phyloP scores from a whole-genome alignment of 1,140 invertebrate species.

The Trissolcus basalis region DNA sequence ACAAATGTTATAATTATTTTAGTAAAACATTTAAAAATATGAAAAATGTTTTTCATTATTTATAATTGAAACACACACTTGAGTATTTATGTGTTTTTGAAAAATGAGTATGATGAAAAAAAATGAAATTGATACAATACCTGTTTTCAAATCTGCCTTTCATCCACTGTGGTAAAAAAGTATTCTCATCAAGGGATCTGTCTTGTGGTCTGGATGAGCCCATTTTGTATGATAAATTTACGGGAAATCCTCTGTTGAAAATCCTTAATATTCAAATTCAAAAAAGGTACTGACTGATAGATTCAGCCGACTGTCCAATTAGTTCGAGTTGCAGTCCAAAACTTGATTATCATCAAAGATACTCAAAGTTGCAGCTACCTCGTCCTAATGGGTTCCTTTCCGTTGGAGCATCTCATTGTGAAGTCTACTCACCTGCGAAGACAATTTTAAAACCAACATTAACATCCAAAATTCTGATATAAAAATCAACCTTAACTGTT shows the following conservation, averaged over 20 bases:
- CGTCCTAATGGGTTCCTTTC: slow-evolving; percentile 43
- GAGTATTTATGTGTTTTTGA: too few species aligned
- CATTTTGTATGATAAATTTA: slow-evolving; percentile 60
- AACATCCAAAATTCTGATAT: too few species aligned
- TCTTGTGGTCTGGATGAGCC: slow-evolving; percentile 73
- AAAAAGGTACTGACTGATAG: too few species aligned
- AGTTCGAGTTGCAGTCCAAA: slow-evolving; percentile 6
- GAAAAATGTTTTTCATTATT: too few species aligned
- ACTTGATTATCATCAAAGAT: slow-evolving; percentile 8
- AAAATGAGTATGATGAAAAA: background rate
- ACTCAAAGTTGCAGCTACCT: slow-evolving; percentile 18
- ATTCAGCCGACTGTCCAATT: background rate
- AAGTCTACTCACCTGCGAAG: slow-evolving; percentile 39
- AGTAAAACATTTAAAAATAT: too few species aligned
- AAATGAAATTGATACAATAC: slow-evolving; percentile 18
- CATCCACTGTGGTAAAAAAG: slow-evolving; percentile 79
- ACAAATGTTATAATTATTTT: too few species aligned
- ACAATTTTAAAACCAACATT: background rate
- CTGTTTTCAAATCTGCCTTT: slow-evolving; percentile 75
- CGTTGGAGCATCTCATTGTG: slow-evolving; percentile 18
- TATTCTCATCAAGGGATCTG: slow-evolving; percentile 74
- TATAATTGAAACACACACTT: too few species aligned
- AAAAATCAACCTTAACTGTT: too few species aligned
- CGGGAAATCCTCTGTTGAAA: slow-evolving; percentile 5
- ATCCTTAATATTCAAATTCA: too few species aligned